Percentiles rank a stretch among this genome's conserved stretches.
Evolutionary conservation across 1,140 invertebrate genomes (phyloP).

Genomic region (Ostrea denselamellosa): DNA sequence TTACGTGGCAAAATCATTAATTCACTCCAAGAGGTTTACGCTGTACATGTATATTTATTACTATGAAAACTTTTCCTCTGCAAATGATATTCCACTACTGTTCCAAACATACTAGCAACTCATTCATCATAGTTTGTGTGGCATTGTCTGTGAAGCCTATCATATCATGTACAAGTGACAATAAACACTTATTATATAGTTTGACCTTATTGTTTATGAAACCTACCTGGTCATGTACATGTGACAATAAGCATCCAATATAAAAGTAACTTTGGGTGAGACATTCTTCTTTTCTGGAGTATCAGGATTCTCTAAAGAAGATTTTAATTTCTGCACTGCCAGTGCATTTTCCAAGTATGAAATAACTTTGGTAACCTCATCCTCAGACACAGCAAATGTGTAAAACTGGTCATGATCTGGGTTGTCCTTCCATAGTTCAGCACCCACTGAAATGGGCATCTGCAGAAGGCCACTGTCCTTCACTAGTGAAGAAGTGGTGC

Average conservation of each 20-base stretch:
- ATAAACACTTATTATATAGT: slow-evolving; percentile 71
- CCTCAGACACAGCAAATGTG: slow-evolving; percentile 75
- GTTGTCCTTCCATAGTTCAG: slow-evolving; percentile 73
- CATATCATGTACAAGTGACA: slow-evolving; percentile 74
- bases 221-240: slow-evolving; percentile 72
- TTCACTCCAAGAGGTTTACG: too few relatives aligned
- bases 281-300: slow-evolving; percentile 60
- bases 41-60: too few relatives aligned
- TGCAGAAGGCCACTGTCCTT: slow-evolving; percentile 6
- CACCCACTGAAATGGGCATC: slow-evolving; percentile 52
- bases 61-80: too few relatives aligned
- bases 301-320: slow-evolving; percentile 21
- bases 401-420: slow-evolving; percentile 74
- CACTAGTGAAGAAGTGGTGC: slow-evolving; percentile 6
- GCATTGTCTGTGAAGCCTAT: slow-evolving; percentile 46
- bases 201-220: neutral
- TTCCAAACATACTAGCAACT: too few relatives aligned
- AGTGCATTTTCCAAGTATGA: slow-evolving; percentile 72
- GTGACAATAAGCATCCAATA: slow-evolving; percentile 75
- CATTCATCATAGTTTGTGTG: slow-evolving; percentile 65
- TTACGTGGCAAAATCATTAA: too few relatives aligned
- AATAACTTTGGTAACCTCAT: slow-evolving; percentile 72
- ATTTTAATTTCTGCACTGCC: slow-evolving; percentile 55
- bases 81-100: too few relatives aligned
- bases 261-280: slow-evolving; percentile 71